Conservation (phyloP, 2,888 invertebrate genomes). For the Arge pagana region DNA sequence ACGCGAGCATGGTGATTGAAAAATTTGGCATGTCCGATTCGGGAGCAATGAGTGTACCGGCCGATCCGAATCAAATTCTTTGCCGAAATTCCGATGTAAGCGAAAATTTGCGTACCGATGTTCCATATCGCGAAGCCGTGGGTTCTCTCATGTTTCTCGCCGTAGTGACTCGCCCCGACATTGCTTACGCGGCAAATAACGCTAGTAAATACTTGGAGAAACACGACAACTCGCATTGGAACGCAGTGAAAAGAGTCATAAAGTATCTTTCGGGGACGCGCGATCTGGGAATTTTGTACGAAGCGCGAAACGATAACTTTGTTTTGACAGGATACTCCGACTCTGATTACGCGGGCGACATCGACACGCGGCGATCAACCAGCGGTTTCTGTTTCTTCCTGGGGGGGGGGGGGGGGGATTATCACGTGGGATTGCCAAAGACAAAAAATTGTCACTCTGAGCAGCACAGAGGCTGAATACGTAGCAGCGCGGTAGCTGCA, state of each 20-base stretch:
- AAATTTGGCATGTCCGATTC: conserved; percentile 25
- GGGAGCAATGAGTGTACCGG: conserved; percentile 29
- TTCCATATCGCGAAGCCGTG: background rate
- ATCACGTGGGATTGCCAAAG: conserved; percentile 29
- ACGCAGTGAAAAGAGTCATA: conserved; percentile 10
- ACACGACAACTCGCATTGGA: conserved; percentile 9
- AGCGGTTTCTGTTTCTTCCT: conserved; percentile 29
- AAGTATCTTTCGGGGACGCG: background rate
- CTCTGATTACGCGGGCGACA: conserved; percentile 33
- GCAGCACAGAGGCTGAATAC: conserved; percentile 21
- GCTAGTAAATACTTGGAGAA: conserved; percentile 15
- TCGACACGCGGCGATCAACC: conserved; percentile 28
- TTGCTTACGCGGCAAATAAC: too few relatives aligned
- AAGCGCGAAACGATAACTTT: background rate
- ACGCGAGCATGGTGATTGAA: background rate
- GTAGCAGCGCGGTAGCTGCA: background rate
- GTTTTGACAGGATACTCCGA: conserved; percentile 33
- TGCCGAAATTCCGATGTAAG: background rate
- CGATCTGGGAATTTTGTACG: background rate
- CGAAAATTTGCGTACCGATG: background rate
- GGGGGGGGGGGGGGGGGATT: conserved; percentile 20
- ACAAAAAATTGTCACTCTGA: conserved; percentile 31
- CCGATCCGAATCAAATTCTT: conserved; percentile 6
- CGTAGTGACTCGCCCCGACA: background rate
- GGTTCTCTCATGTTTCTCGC: background rate